Base-by-base conservation (phyloP, 1,140 invertebrate species). In the Matsumurasca onukii region DNA sequence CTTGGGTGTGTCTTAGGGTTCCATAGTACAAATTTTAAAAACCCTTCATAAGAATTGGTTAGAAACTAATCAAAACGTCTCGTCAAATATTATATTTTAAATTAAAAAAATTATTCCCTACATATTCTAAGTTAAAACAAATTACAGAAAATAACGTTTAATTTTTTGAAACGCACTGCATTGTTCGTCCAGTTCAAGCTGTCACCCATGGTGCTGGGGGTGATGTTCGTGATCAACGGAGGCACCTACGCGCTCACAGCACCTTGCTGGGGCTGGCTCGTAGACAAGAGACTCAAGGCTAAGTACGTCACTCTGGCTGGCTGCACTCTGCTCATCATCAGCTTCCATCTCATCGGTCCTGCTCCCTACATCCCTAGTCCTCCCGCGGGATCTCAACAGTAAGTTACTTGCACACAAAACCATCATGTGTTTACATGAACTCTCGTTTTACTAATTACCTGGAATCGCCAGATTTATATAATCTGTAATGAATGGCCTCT, bases 141-240 rank as follows among this genome's bases (percentile, higher is more conserved):
- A n/a, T n/a, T n/a, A n/a, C n/a, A n/a, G n/a, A n/a, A n/a, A n/a
- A n/a, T n/a, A n/a, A n/a, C n/a, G n/a, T n/a, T n/a, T n/a, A n/a
- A n/a, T n/a, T n/a, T n/a, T n/a, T n/a, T n/a, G n/a, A n/a, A n/a
- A n/a, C n/a, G n/a, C n/a, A n/a, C n/a, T n/a, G n/a, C n/a, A n/a
- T n/a, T n/a, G n/a, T n/a, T n/a, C n/a, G n/a, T n/a, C n/a, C 71
- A 85, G 80, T 86, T 94, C 74, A 75, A 86, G 13, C 80, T 95
- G 62, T 87, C 73, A 20, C 91, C 92, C 0, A 83, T 93, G 5
- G 76, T 92, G 9, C 80, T 94, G 31, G 93, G 93, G 0, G 76
- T 94, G 15, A 90, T 94, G 86, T 96, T 96, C 77, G 86, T 96
- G 17, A 89, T 95, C 51, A 94, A 92, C 75, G 93, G 93, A 2